These are phyloP conservation scores for Scolopax mira DNA, from an alignment of 2,113 vertebrate genomes.

Conservation along the genomic window DNA sequence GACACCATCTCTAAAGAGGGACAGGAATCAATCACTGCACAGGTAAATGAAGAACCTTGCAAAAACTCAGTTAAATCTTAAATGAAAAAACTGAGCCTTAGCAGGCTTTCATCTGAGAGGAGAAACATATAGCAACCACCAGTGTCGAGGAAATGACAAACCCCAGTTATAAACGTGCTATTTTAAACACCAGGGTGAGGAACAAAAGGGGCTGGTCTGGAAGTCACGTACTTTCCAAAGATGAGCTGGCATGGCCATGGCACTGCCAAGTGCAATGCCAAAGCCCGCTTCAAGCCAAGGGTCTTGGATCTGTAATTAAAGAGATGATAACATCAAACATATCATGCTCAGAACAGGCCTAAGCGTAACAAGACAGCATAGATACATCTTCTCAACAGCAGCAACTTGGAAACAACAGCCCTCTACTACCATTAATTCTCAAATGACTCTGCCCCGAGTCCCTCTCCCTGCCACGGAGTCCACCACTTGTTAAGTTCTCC, in stretches of 20 bases:
- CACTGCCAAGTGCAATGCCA: neutral
- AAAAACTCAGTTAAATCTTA: neutral
- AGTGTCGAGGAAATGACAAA: neutral
- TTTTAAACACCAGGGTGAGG: neutral
- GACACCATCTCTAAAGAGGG: neutral
- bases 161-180: neutral
- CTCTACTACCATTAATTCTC: neutral
- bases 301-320: neutral
- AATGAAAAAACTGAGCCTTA: neutral
- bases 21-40: neutral
- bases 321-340: neutral
- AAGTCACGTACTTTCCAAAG: neutral
- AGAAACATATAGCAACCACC: conserved; percentile 26
- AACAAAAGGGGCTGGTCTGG: neutral
- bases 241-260: too few relatives aligned
- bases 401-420: neutral
- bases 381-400: neutral
- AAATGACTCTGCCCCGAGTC: neutral
- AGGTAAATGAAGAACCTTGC: neutral
- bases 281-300: neutral
- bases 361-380: neutral
- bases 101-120: neutral
- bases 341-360: neutral
- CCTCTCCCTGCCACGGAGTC: accelerated
- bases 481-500: neutral